These are phyloP conservation scores for Trigoniulus corallinus DNA, from an alignment of 1,140 invertebrate species.

Conservation along the genomic window DNA sequence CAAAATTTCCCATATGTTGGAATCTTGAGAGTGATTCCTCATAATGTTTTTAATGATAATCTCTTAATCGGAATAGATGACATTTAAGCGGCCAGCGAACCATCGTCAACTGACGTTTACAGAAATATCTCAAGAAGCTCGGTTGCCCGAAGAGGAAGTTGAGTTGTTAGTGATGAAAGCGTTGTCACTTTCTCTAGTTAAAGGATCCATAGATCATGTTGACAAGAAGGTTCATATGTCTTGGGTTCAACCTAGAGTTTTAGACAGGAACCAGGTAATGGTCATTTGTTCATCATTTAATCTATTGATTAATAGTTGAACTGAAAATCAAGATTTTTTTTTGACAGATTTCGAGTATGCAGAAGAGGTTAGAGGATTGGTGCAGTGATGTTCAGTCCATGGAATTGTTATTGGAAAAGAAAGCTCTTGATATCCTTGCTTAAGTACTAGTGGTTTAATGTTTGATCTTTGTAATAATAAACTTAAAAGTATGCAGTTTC, in stretches of 20 bases:
- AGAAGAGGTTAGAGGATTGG: conserved; percentile 58
- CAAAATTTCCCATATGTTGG: no score
- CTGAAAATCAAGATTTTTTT: not conserved
- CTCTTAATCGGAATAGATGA: conserved; percentile 41
- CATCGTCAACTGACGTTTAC: conserved; percentile 66
- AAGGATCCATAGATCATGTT: conserved; percentile 91
- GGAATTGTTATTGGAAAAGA: conserved; percentile 59
- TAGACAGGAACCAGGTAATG: conserved; percentile 47
- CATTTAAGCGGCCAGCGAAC: conserved; percentile 45
- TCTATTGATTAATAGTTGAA: not conserved
- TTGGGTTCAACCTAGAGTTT: conserved; percentile 83
- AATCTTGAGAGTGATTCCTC: no score
- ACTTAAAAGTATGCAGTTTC: no score
- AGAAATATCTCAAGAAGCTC: conserved; percentile 75
- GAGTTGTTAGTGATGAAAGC: conserved; percentile 97
- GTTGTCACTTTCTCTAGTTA: conserved; percentile 79
- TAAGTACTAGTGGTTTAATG: no score
- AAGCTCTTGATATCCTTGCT: conserved; percentile 68
- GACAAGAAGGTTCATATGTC: conserved; percentile 59
- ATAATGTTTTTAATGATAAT: not conserved
- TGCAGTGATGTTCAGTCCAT: conserved; percentile 64
- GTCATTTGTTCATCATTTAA: not conserved
- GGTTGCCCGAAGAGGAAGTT: conserved; percentile 62
- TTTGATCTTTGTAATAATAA: no score
- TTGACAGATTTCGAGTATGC: conserved; percentile 37